Conservation (phyloP, 2,888 invertebrate species). For the Pyrgus malvae region DNA sequence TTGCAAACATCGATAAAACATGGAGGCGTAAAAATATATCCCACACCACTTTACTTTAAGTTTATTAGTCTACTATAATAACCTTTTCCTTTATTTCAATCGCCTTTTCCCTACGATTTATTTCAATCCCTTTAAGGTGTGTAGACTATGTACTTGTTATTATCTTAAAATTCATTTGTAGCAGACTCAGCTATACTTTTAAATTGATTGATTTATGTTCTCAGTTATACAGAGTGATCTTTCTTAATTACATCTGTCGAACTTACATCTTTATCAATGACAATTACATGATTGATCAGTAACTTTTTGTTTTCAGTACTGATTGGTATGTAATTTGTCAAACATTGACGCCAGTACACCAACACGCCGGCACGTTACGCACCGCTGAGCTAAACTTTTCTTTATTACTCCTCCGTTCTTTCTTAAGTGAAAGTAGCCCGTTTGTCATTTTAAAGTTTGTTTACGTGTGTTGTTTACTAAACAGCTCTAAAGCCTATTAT, state of each 20-base stretch:
- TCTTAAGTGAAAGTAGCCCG: constrained; percentile 65
- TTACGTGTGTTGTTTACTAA: constrained; percentile 61
- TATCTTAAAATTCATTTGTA: no score
- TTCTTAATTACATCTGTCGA: no score
- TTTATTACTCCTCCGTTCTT: constrained; percentile 52
- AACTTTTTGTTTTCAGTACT: constrained; percentile 2
- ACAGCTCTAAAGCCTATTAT: constrained; percentile 30
- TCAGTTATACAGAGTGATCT: no score
- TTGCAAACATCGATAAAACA: background rate
- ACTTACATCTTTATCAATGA: background rate
- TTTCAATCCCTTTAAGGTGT: no score
- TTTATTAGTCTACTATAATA: no score
- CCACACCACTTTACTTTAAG: no score
- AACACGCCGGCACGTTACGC: constrained; percentile 35
- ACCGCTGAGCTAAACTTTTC: constrained; percentile 44
- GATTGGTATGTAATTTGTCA: constrained; percentile 20
- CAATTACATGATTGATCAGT: background rate
- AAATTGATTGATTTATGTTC: no score
- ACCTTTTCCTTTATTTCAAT: no score
- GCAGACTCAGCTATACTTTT: no score
- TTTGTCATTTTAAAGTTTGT: constrained; percentile 62
- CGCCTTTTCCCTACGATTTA: no score
- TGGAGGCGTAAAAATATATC: no score
- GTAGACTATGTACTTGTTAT: no score
- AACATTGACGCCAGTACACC: constrained; percentile 31